Percentiles rank a stretch among this genome's conserved stretches.
Evolutionary conservation across 2,888 invertebrate genomes (phyloP).

Genomic region (Meteorus cinctellus): DNA sequence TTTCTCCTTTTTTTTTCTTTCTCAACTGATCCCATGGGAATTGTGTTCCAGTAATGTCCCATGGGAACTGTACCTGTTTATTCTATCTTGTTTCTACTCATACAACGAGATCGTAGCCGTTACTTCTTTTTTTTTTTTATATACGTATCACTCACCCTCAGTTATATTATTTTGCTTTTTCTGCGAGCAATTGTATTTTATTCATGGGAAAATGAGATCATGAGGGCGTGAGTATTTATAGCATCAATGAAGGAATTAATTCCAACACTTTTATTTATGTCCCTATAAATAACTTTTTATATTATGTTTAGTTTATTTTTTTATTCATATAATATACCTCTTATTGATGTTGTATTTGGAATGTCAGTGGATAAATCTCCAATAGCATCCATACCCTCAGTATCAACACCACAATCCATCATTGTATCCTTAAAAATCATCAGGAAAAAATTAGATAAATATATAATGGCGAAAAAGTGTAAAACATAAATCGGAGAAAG

Average conservation of each 20-base stretch:
- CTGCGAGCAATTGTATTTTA: background rate
- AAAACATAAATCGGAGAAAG: background rate
- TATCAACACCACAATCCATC: constrained; percentile 67
- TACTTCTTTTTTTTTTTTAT: constrained; percentile 3
- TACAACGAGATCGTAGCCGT: background rate
- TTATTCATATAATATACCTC: constrained; percentile 59
- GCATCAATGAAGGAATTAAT: background rate
- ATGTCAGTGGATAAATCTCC: constrained; percentile 59
- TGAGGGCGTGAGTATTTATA: background rate
- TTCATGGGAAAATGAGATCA: background rate
- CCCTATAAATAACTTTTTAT: constrained; percentile 5
- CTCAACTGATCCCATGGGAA: constrained; percentile 63
- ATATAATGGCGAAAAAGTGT: background rate
- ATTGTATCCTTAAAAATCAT: constrained; percentile 60
- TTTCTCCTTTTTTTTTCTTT: constrained; percentile 21
- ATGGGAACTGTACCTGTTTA: constrained; percentile 62
- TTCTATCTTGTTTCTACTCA: background rate
- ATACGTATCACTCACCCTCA: background rate
- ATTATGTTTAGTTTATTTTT: background rate
- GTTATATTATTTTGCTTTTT: background rate
- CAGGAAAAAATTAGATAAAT: too few relatives aligned
- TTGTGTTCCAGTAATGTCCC: constrained; percentile 62
- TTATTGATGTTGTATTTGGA: constrained; percentile 60
- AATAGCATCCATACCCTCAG: constrained; percentile 60
- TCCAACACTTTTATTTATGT: background rate